Evolutionary conservation across 2,888 invertebrate genomes (phyloP), one percentile per base, ranked within the genome.

Genomic region (Punctoribates punctum): DNA sequence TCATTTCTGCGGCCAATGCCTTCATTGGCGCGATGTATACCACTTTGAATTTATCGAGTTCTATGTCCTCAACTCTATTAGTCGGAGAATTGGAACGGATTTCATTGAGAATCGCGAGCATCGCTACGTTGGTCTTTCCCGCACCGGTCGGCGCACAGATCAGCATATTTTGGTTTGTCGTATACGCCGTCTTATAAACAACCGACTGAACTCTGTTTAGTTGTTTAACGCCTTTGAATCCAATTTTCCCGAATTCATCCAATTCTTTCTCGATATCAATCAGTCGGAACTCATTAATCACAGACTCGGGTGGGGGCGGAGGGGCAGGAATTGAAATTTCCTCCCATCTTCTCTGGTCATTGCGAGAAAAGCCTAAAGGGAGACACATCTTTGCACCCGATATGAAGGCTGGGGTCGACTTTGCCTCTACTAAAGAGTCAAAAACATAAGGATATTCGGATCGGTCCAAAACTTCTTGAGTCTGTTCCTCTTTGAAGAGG

Each of bases 11-110:
- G 0, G 99, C 99, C 57, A 99, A 85, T 0, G 99, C 99, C 86
- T 99, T 99, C 99, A 99, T 99, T 1, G 99, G 99, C 0, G 98
- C 98, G 80, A 99, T 93, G 85, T 99, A 99, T 73, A 99, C 92
- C 81, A 99, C 95, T 90, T 93, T 83, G 25, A 85, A 80, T 48
- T 74, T 48, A 29, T 77, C 74, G n/a, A 67, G 29, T 0, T 23
- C 73, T 42, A 67, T 65, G 51, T 57, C 73, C 81, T 46, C 29
- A 8, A 57, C 62, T 34, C 70, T 75, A 11, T 34, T 48, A 29
- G 29, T 65, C 29, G 51, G 20, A n/a, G 75, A 75, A 48, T 77
- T 29, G 34, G 13, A 20, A 17, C 51, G 91, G 67, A 99, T 89
- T 80, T 94, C 93, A 83, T 96, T 93, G 0, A 96, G 88, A 27